Conservation (phyloP, 2,797 vertebrate genomes). For the Cynopterus sphinx region DNA sequence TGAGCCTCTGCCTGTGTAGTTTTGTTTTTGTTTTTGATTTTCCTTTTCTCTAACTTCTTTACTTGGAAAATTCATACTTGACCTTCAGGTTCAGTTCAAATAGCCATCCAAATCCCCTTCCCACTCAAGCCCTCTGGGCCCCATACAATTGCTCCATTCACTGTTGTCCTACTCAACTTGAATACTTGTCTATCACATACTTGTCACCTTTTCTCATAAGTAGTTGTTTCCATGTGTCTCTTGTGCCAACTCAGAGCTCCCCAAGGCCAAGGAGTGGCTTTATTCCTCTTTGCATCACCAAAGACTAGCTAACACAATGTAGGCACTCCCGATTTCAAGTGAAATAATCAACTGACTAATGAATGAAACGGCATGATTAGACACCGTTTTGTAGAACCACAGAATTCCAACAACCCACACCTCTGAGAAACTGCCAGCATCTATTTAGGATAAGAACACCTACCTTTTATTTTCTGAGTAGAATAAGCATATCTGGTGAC, state of each 20-base stretch:
- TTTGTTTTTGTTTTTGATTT: not conserved
- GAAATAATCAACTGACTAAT: not conserved
- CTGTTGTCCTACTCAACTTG: not conserved
- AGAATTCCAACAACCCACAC: constrained; percentile 54
- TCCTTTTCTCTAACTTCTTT: not conserved
- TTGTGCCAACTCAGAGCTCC: not conserved
- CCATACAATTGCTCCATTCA: not conserved
- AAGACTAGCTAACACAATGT: not conserved
- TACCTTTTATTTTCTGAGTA: not conserved
- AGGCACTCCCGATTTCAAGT: not conserved
- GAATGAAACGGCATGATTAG: not conserved
- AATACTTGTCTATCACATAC: not conserved
- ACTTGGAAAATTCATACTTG: not conserved
- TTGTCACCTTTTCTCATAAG: not conserved
- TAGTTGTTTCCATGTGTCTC: not conserved
- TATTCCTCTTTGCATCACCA: not conserved
- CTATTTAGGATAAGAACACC: constrained; percentile 64
- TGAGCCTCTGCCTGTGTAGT: not conserved
- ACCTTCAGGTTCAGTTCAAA: constrained; percentile 18
- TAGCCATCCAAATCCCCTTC: not conserved
- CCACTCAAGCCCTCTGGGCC: not conserved
- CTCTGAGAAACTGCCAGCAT: constrained; percentile 50
- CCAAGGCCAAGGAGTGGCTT: not conserved
- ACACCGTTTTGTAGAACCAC: not conserved
- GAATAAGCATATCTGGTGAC: not conserved